phyloP scores from a whole-genome alignment of 92 coral and sea anemone species.

The Diadumene lineata region DNA sequence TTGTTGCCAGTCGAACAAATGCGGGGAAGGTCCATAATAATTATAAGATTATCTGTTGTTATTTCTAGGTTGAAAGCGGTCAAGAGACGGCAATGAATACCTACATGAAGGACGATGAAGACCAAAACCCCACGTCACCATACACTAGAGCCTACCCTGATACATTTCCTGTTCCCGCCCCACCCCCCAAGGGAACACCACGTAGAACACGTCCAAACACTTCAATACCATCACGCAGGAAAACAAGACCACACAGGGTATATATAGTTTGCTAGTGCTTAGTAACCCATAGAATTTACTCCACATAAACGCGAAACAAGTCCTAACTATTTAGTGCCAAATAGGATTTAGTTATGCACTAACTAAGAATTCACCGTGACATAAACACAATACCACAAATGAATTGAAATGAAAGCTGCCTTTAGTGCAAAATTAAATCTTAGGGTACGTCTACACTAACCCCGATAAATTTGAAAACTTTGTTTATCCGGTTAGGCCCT shows the following conservation, averaged over 20 bases:
- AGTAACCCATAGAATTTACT: no score
- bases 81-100: slow-evolving; percentile 46
- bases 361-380: no score
- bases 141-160: slow-evolving; percentile 78
- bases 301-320: no score
- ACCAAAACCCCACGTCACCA: slow-evolving; percentile 66
- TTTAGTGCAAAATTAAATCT: no score
- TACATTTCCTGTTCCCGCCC: slow-evolving; percentile 94
- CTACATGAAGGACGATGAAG: slow-evolving; percentile 74
- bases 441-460: no score
- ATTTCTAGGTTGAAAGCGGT: slow-evolving; percentile 40
- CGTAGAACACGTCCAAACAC: slow-evolving; percentile 57
- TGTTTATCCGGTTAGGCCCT: no score
- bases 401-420: no score
- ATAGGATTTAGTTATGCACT: no score
- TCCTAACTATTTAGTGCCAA: no score
- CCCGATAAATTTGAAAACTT: no score
- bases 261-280: no score
- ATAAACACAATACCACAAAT: no score
- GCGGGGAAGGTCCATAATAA: background rate
- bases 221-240: slow-evolving; percentile 66
- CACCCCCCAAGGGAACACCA: slow-evolving; percentile 88
- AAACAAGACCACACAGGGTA: slow-evolving; percentile 83
- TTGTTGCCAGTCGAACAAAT: background rate
- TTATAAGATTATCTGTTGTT: background rate